Percentiles rank a stretch among this genome's conserved stretches.
Evolutionary conservation across 2,888 invertebrate genomes (phyloP).

Genomic region (Prosopocoilus inquinatus): DNA sequence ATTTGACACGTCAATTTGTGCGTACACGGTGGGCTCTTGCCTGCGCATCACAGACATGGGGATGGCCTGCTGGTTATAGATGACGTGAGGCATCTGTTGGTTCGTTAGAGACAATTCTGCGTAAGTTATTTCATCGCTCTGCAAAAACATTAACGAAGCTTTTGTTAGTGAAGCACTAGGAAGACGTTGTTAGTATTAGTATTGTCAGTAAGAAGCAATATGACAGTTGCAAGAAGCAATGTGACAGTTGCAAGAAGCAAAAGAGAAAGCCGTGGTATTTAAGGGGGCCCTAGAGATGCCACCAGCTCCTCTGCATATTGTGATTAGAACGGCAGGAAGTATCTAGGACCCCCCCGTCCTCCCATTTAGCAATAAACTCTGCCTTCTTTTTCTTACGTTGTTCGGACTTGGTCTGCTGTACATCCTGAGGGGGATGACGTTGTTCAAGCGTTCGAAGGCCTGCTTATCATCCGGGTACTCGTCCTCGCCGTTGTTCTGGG

Average conservation of each 20-base stretch:
- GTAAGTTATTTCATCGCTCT: slow-evolving; percentile 57
- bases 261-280: background rate
- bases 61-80: slow-evolving; percentile 49
- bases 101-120: slow-evolving; percentile 54
- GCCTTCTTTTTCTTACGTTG: slow-evolving; percentile 44
- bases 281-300: background rate
- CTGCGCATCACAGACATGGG: slow-evolving; percentile 50
- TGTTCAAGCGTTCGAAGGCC: slow-evolving; percentile 55
- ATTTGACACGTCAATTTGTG: slow-evolving; percentile 54
- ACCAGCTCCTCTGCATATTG: background rate
- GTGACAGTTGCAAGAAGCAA: too few species aligned
- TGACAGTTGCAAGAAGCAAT: too few species aligned
- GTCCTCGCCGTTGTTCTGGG: slow-evolving; percentile 55
- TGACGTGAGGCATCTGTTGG: slow-evolving; percentile 48
- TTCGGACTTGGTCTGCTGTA: slow-evolving; percentile 49
- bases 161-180: background rate
- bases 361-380: too few species aligned
- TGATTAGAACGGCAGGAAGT: background rate
- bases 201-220: background rate
- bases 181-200: slow-evolving; percentile 6
- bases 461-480: slow-evolving; percentile 57
- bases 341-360: too few species aligned
- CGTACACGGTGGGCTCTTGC: slow-evolving; percentile 57
- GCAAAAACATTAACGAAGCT: slow-evolving; percentile 28
- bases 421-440: slow-evolving; percentile 44